Percentiles rank a stretch among this genome's conserved stretches.
Conservation (phyloP, 1,140 invertebrate species). For the Portunus trituberculatus region DNA sequence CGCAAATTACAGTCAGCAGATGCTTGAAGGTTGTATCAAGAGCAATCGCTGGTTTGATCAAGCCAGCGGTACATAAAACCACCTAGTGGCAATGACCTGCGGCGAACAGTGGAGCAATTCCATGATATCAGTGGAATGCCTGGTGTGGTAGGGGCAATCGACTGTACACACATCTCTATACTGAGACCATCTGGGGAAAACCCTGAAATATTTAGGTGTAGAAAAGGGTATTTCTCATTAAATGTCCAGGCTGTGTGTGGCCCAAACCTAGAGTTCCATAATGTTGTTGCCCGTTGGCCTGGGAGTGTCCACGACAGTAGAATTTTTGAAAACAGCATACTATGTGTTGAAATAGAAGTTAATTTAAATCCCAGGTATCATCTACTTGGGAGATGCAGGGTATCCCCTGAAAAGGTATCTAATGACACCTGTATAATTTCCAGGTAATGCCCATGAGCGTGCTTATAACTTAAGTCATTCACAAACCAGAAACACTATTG, state of each 20-base stretch:
- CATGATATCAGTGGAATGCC: no score
- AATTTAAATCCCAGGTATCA: neutral
- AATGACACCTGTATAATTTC: neutral
- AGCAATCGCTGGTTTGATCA: neutral
- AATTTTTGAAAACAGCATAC: neutral
- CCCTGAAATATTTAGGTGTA: neutral
- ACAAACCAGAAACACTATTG: no score
- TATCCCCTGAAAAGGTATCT: constrained; percentile 23
- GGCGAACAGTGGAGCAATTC: neutral
- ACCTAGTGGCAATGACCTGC: neutral
- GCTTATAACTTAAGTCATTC: no score
- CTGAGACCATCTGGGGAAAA: neutral
- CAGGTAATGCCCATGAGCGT: neutral
- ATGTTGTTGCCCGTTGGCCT: neutral
- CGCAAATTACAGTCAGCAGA: no score
- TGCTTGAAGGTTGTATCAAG: neutral
- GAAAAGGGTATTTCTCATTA: no score
- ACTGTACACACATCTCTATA: neutral
- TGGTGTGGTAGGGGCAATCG: neutral
- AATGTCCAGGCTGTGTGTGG: constrained; percentile 40
- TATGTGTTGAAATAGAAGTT: neutral
- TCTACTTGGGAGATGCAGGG: constrained; percentile 15
- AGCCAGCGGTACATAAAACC: neutral
- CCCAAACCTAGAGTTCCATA: neutral
- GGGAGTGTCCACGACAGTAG: neutral